Base-by-base conservation (phyloP, 2,888 invertebrate species). In the Dicycla oo region DNA sequence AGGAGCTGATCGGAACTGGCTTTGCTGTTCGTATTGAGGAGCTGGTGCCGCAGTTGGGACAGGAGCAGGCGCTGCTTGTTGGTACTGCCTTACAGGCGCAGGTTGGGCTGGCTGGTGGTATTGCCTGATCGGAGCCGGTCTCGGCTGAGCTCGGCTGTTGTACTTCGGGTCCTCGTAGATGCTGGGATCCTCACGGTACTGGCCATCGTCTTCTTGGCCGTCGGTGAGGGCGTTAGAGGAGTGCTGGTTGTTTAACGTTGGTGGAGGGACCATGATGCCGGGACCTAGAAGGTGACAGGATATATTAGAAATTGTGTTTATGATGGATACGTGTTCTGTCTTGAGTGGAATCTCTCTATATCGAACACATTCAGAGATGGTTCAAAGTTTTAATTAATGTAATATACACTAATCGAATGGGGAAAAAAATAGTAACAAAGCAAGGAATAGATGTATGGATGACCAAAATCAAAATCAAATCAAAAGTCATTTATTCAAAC, bases 221-320 rank as follows among this genome's bases (percentile, higher is more conserved):
- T 97, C 97, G 11, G 96, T 96, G 47, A 96, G 89, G 0, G 96
- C 94, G 88, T 96, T 96, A 51, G 94, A 91, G 0, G 94, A 90
- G 0, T 94, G 83, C 47, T 72, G 94, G 77, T 96, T 96, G 89
- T 96, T 96, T 30, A 97, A 88, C 0, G 98, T 97, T 8, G 98
- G 98, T n/a, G 98, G 98, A 0, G 98, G 97, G 1, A 98, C 98
- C 93, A 97, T 98, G 88, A 98, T 98, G 71, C 97, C 97, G 30
- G 94, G 91, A 71, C 97, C 97, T 97, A 91, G 61, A 94, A 93
- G 34, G 0, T 20, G n/a, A 66, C 30, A 18, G 1, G 11, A 18
- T 66, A n/a, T 2, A 8, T 69, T 56, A 80, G 63, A 71, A 56
- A 38, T 43, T 13, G 2, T 15, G 0, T 23, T 20, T 40, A 26